Evolutionary conservation across 1,140 invertebrate genomes (phyloP), one percentile per base, ranked within the genome.

Genomic region (Helicoverpa armigera): DNA sequence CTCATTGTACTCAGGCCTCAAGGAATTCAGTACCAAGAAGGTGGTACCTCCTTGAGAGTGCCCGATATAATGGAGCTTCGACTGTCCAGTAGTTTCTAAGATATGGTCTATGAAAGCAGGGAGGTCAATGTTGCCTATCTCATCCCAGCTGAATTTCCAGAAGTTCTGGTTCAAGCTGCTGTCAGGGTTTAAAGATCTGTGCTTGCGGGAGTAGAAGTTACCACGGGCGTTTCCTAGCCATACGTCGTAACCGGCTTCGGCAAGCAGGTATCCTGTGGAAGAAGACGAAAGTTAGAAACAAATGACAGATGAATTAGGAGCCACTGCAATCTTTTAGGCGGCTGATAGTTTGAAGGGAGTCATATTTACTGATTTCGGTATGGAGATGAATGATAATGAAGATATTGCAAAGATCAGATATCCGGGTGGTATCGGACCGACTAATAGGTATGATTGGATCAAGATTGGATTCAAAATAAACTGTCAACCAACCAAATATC

Each of bases 171-270:
- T 83, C 78, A 95, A 88, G 16, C 91, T 85, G 60, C 96, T 91
- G 94, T 97, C 96, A 11, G 95, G 90, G 60, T 95, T 92, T 0
- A 96, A 80, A 12, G 73, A 87, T 10, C 84, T 86, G 88, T 97
- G 96, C 18, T 91, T 89, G 54, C 92, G 92, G 0, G 96, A 96
- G 86, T 97, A 97, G 74, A 92, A 95, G 84, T 96, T 97, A 3
- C 97, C 97, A 31, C 97, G 91, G 14, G 94, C 94, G 85, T 97
- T 97, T 9, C 96, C 95, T 73, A 97, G 83, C 97, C 97, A 97
- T 3, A 97, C 96, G 83, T 97, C 97, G 81, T 96, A 97, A 9
- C 96, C 96, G 74, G 91, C 86, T 86, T 97, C 96, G 1, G 96
- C 95, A 16, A 97, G 88, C 35, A 95, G 81, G 85, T 95, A 96